These are phyloP conservation scores for Ridgeia piscesae DNA, from an alignment of 1,140 invertebrate species.

Conservation along the genomic window DNA sequence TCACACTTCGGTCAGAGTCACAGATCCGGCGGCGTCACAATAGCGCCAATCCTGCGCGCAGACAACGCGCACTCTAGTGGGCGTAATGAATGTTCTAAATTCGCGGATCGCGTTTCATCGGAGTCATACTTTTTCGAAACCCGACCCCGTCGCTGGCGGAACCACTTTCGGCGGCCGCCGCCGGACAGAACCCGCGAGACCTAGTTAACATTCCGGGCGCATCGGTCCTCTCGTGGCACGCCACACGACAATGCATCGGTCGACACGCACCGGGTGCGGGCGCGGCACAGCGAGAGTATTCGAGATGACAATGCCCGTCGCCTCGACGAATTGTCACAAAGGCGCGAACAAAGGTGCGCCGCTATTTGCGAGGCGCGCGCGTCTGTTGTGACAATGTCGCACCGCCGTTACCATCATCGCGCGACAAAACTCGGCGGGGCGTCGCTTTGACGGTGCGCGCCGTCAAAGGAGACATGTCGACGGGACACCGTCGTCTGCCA, in stretches of 20 bases:
- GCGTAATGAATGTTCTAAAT: not conserved
- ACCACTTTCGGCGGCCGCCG: not conserved
- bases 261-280: not conserved
- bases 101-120: not conserved
- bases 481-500: not conserved
- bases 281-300: not conserved
- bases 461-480: not conserved
- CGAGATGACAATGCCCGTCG: not conserved
- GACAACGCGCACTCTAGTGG: not conserved
- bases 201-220: not conserved
- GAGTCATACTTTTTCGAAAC: not conserved
- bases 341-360: not conserved
- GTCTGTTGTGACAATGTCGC: slow-evolving; percentile 3
- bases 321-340: not conserved
- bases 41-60: not conserved
- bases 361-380: not conserved
- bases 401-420: not conserved
- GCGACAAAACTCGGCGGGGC: not conserved
- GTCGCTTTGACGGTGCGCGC: not conserved
- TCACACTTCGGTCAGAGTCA: not conserved
- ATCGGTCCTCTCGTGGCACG: not conserved
- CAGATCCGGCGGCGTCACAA: not conserved
- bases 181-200: not conserved
- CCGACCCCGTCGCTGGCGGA: not conserved
- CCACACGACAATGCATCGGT: not conserved